phyloP scores from a whole-genome alignment of 2,797 vertebrate genomes.

The Trachops cirrhosus region DNA sequence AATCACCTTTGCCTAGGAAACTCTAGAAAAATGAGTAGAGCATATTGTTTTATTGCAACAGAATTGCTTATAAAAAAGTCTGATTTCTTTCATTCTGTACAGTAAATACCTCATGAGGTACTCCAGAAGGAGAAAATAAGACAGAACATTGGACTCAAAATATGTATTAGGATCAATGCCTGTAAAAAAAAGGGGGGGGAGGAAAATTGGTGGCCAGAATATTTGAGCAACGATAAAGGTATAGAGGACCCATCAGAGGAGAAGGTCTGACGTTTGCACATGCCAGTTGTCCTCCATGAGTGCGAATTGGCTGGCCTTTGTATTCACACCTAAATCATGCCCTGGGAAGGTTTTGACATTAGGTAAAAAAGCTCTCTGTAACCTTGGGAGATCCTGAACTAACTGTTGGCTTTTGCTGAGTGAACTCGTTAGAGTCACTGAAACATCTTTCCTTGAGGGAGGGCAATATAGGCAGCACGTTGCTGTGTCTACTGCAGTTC shows the following conservation, averaged over 20 bases:
- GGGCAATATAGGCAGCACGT: background rate
- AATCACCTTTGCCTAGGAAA: background rate
- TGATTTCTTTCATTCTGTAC: background rate
- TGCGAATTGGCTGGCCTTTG: background rate
- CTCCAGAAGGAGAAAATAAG: background rate
- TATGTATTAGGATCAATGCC: background rate
- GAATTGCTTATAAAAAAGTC: background rate
- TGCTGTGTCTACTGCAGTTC: background rate
- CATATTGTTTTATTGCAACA: background rate
- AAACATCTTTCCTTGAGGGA: background rate
- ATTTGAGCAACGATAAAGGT: background rate
- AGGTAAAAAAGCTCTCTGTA: background rate
- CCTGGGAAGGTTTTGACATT: background rate
- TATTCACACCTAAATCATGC: background rate
- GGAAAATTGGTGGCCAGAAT: rapidly evolving
- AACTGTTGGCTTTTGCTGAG: background rate
- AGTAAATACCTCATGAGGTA: background rate
- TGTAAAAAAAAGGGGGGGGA: background rate
- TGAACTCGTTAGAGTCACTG: background rate
- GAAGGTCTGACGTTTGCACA: background rate
- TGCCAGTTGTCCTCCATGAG: background rate
- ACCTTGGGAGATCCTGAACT: background rate
- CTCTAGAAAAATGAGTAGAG: background rate
- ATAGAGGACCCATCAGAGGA: background rate
- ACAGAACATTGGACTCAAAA: background rate